Conservation (phyloP, 2,888 invertebrate genomes). For the Taphrorychus bicolor region DNA sequence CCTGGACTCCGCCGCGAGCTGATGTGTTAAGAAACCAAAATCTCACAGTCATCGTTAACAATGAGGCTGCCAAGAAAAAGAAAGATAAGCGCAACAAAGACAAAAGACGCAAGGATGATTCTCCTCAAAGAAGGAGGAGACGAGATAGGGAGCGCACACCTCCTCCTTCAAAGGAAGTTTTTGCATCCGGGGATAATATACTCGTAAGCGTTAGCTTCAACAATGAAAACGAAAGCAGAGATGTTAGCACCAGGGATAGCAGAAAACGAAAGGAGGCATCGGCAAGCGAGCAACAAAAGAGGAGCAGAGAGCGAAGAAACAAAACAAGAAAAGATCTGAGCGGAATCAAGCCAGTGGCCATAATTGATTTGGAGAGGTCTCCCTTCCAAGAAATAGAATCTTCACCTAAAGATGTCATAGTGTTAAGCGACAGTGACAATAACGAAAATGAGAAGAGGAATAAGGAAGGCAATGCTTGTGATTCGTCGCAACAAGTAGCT, state of each 20-base stretch:
- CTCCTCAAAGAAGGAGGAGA: slow-evolving; percentile 54
- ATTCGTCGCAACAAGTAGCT: slow-evolving; percentile 53
- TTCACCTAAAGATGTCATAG: slow-evolving; percentile 81
- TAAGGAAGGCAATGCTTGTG: slow-evolving; percentile 44
- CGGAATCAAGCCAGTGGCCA: slow-evolving; percentile 77
- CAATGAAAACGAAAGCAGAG: slow-evolving; percentile 65
- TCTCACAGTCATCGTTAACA: slow-evolving; percentile 67
- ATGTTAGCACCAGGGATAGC: slow-evolving; percentile 52
- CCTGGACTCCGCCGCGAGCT: slow-evolving; percentile 71
- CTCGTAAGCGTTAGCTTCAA: slow-evolving; percentile 92
- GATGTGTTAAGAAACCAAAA: slow-evolving; percentile 55
- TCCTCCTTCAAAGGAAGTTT: slow-evolving; percentile 87
- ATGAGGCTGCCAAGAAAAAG: slow-evolving; percentile 58
- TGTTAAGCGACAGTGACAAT: slow-evolving; percentile 82
- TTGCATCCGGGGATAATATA: slow-evolving; percentile 92
- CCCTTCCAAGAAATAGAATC: slow-evolving; percentile 85
- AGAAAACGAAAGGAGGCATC: slow-evolving; percentile 47
- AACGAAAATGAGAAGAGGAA: slow-evolving; percentile 59
- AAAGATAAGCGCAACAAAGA: slow-evolving; percentile 57
- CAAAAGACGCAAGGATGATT: slow-evolving; percentile 45
- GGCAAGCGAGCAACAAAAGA: slow-evolving; percentile 41
- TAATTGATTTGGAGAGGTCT: slow-evolving; percentile 84
- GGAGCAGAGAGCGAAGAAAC: slow-evolving; percentile 57
- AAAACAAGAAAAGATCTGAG: slow-evolving; percentile 54
- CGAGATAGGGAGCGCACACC: slow-evolving; percentile 60